Evolutionary conservation across 2,113 vertebrate species (phyloP).

Genomic region (Turnix velox): DNA sequence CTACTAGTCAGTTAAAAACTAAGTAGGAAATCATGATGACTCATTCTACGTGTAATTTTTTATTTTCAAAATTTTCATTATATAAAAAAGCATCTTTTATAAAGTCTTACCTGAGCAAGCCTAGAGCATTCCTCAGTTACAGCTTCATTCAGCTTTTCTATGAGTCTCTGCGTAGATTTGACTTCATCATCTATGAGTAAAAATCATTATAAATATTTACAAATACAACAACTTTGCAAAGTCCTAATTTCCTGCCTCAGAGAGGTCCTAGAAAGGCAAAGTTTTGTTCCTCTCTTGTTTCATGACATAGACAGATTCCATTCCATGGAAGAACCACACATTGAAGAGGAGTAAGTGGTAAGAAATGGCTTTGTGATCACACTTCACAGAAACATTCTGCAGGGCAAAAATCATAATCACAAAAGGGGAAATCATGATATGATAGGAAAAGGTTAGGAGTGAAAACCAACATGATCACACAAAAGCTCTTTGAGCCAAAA

Average conservation of each 20-base stretch:
- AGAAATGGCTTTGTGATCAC: background rate
- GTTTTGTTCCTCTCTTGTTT: background rate
- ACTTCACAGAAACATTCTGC: background rate
- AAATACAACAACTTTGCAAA: background rate
- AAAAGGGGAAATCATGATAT: background rate
- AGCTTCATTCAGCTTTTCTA: slow-evolving; percentile 73
- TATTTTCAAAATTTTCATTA: background rate
- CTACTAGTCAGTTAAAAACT: background rate
- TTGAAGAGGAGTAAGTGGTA: background rate
- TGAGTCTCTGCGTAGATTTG: slow-evolving; percentile 68
- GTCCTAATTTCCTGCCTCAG: background rate
- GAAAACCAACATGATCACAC: background rate
- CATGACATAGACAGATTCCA: background rate
- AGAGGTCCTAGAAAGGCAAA: background rate
- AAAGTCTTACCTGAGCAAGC: slow-evolving; percentile 69
- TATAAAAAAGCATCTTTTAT: background rate
- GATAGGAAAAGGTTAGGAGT: background rate
- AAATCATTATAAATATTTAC: slow-evolving; percentile 15
- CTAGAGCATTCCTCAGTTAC: slow-evolving; percentile 80
- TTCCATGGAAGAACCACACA: background rate
- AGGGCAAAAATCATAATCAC: background rate
- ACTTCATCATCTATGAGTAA: slow-evolving; percentile 56
- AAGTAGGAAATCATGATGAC: background rate
- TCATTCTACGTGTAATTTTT: background rate
- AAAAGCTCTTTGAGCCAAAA: background rate